Evolutionary conservation across 2,888 invertebrate species (phyloP).

Genomic region (Lissocephala sabroskyi): DNA sequence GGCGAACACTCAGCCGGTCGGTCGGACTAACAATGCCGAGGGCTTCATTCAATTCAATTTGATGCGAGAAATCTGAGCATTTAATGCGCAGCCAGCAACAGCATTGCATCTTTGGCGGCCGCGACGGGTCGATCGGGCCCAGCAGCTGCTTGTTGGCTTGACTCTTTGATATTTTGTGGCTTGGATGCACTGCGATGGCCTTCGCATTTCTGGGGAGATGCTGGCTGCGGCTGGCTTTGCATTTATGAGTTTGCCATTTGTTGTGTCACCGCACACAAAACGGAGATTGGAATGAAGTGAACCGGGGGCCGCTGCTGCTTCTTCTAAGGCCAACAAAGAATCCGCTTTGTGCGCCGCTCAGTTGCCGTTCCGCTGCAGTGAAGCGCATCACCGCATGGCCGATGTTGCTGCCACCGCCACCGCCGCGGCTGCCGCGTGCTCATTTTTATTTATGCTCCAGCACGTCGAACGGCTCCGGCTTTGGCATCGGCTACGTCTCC

Average conservation of each 20-base stretch:
- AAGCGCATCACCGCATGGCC: conserved; percentile 51
- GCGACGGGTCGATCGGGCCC: conserved; percentile 1
- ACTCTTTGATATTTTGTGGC: conserved; percentile 32
- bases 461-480: conserved; percentile 24
- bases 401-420: conserved; percentile 13
- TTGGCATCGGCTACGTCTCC: no score
- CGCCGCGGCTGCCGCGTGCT: conserved; percentile 34
- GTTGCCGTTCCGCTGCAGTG: conserved; percentile 46
- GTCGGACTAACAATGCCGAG: conserved; percentile 44
- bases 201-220: conserved; percentile 44
- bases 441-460: conserved; percentile 45
- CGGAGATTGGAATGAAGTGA: background rate
- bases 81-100: conserved; percentile 37
- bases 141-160: conserved; percentile 23
- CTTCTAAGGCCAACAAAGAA: background rate
- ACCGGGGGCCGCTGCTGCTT: no score
- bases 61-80: conserved; percentile 54
- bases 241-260: conserved; percentile 42
- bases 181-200: conserved; percentile 26
- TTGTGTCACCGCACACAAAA: conserved; percentile 9
- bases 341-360: conserved; percentile 17
- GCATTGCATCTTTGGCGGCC: background rate
- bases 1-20: conserved; percentile 3
- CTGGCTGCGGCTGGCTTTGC: conserved; percentile 29
- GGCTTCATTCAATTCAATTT: conserved; percentile 58